phyloP scores from a whole-genome alignment of 2,113 vertebrate species.

The Cryptotis parvus region DNA sequence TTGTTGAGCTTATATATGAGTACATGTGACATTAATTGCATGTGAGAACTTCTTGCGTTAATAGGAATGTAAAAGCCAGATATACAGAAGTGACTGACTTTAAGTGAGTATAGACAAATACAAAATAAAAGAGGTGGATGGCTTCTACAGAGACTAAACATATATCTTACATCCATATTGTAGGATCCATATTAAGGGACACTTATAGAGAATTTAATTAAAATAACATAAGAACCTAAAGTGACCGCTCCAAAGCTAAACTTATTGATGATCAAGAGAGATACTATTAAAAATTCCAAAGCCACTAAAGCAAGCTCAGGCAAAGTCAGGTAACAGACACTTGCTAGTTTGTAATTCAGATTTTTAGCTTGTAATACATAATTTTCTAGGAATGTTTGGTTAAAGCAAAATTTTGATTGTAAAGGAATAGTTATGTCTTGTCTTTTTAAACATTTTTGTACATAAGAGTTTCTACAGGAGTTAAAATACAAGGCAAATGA shows the following conservation, averaged over 20 bases:
- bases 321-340: not conserved
- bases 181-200: not conserved
- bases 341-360: not conserved
- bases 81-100: not conserved
- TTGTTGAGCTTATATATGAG: too few species aligned
- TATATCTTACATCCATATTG: not conserved
- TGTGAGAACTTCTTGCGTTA: not conserved
- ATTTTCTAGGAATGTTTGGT: not conserved
- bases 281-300: not conserved
- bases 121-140: not conserved
- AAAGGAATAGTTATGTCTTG: constrained; percentile 28
- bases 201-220: not conserved
- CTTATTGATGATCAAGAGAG: not conserved
- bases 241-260: fast-evolving
- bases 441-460: constrained; percentile 20
- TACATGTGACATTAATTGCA: not conserved
- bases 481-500: constrained; percentile 54
- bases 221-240: too few species aligned
- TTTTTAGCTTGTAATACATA: not conserved
- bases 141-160: not conserved
- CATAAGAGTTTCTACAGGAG: constrained; percentile 19
- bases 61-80: not conserved
- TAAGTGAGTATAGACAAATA: not conserved
- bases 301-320: not conserved
- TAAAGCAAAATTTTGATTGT: constrained; percentile 15